Percentiles rank a stretch among this genome's conserved stretches.
Evolutionary conservation across 1,140 invertebrate species (phyloP).

Genomic region (Telenomus remus): DNA sequence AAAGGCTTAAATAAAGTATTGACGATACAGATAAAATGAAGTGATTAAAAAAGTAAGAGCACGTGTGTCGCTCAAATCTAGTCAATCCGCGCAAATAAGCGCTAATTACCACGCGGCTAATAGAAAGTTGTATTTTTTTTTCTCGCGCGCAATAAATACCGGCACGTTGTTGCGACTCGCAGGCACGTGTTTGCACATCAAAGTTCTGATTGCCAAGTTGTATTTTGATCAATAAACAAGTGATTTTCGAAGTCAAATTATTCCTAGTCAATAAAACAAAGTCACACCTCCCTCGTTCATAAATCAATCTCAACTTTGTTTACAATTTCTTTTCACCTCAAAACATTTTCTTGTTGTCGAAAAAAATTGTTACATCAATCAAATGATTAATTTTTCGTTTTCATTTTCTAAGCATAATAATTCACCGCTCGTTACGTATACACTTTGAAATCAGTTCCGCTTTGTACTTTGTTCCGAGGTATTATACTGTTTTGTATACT

Average conservation of each 20-base stretch:
- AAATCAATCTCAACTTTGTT: no score
- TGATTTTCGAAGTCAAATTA: no score
- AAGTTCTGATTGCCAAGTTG: constrained; percentile 11
- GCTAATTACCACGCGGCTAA: constrained; percentile 37
- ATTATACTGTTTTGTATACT: constrained; percentile 30
- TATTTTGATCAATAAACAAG: constrained; percentile 6
- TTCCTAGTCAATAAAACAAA: no score
- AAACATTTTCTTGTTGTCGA: no score
- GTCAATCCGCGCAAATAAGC: constrained; percentile 20
- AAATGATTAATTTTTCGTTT: no score
- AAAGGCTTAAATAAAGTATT: no score
- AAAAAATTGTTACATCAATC: neutral
- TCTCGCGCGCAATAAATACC: constrained; percentile 18
- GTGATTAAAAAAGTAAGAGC: constrained; percentile 22
- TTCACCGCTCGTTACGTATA: neutral
- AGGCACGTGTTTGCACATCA: constrained; percentile 21
- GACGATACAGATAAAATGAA: constrained; percentile 4
- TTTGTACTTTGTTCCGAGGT: constrained; percentile 21
- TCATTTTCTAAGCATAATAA: constrained; percentile 8
- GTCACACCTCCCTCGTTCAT: no score
- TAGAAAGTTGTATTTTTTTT: constrained; percentile 39
- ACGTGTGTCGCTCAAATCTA: constrained; percentile 12
- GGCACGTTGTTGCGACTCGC: constrained; percentile 27
- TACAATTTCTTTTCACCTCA: no score
- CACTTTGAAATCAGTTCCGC: constrained; percentile 25